Evolutionary conservation across 2,113 vertebrate species (phyloP).

Genomic region (Hippopotamus amphibius): DNA sequence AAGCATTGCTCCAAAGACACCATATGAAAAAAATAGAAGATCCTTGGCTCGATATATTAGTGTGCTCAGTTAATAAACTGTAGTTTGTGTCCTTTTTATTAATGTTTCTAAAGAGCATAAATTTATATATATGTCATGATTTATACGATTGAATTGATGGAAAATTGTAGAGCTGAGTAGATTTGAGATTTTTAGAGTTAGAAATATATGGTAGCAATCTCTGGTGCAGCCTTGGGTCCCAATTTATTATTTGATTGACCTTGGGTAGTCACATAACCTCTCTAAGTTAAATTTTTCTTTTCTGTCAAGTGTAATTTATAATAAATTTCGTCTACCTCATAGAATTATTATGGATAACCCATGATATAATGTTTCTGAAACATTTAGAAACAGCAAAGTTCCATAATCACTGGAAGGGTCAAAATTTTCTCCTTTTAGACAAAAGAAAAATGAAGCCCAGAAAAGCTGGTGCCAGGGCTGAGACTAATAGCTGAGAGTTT

Average conservation of each 20-base stretch:
- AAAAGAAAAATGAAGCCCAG: background rate
- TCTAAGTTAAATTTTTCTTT: slow-evolving; percentile 28
- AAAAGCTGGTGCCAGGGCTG: background rate
- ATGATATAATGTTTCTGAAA: slow-evolving; percentile 48
- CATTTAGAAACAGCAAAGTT: background rate
- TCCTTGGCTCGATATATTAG: background rate
- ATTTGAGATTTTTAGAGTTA: slow-evolving; percentile 25
- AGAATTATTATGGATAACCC: slow-evolving; percentile 28
- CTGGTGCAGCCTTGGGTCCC: background rate
- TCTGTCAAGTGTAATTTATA: slow-evolving; percentile 41
- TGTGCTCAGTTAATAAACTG: background rate
- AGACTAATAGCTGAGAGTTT: background rate
- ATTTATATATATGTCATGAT: background rate
- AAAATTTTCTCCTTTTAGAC: background rate
- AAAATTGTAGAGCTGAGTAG: slow-evolving; percentile 23
- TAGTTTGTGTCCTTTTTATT: background rate
- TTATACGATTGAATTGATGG: background rate
- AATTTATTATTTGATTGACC: slow-evolving; percentile 44
- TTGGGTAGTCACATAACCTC: slow-evolving; percentile 22
- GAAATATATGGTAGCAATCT: background rate
- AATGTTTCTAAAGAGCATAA: slow-evolving; percentile 6
- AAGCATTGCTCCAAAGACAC: background rate
- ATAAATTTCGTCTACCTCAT: slow-evolving; percentile 23
- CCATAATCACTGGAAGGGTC: background rate
- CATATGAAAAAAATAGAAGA: background rate